Conservation (phyloP, 2,797 vertebrate species). For the Lophotriccus pileatus region DNA sequence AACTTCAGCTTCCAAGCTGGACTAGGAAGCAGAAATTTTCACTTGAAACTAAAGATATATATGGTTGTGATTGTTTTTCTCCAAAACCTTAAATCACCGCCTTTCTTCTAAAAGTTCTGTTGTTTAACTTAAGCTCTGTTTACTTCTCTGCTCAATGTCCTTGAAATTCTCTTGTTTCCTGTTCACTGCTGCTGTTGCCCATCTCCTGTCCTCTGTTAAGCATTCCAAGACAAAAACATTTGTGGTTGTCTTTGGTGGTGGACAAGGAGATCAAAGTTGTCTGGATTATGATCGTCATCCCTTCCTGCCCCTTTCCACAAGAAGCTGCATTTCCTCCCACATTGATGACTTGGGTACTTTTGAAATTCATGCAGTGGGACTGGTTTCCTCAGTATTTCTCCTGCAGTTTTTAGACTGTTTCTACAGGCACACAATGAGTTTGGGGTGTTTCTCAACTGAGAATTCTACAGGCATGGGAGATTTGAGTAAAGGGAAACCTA, state of each 20-base stretch:
- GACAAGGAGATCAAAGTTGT: neutral
- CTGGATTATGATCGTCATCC: neutral
- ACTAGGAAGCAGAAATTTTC: neutral
- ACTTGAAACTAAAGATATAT: neutral
- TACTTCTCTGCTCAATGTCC: neutral
- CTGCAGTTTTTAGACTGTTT: neutral
- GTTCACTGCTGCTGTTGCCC: neutral
- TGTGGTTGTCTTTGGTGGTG: neutral
- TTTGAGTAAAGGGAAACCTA: neutral
- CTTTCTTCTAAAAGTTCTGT: neutral
- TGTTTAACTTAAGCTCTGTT: neutral
- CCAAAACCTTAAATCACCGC: neutral
- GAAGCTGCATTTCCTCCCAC: neutral
- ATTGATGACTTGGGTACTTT: rapidly evolving
- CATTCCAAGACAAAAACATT: neutral
- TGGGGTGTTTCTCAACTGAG: neutral
- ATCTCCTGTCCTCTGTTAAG: neutral
- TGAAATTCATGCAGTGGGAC: neutral
- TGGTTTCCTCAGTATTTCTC: neutral
- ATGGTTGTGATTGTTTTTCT: neutral
- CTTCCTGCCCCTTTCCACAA: neutral
- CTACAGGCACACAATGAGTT: neutral
- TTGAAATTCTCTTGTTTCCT: neutral
- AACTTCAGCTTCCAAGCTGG: neutral
- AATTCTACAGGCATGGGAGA: neutral